A percentile compares a stretch with the other conserved stretches of the same genome.
phyloP scores from a whole-genome alignment of 2,888 invertebrate genomes.

The Pterostichus niger region DNA sequence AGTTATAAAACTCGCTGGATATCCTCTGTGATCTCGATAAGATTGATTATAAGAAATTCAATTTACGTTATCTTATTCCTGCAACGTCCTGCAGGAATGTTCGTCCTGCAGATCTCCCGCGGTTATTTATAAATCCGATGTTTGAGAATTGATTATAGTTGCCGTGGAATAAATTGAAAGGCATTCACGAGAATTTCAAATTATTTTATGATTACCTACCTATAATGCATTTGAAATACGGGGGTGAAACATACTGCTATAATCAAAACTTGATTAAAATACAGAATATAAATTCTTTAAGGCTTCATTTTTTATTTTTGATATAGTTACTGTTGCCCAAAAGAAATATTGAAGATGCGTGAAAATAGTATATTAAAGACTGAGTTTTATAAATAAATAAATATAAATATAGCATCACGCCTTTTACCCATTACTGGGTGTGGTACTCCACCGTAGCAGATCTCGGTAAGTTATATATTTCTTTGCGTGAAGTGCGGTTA shows the following conservation, averaged over 20 bases:
- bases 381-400: too few relatives aligned
- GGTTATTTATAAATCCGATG: constrained; percentile 44
- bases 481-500: too few relatives aligned
- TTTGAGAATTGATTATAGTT: constrained; percentile 51
- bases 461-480: too few relatives aligned
- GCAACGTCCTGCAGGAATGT: constrained; percentile 31
- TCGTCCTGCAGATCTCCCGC: constrained; percentile 13
- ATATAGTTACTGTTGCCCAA: too few relatives aligned
- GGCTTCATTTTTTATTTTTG: too few relatives aligned
- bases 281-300: not conserved
- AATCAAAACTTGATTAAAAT: not conserved
- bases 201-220: constrained; percentile 19
- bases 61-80: constrained; percentile 60
- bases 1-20: constrained; percentile 29
- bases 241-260: not conserved
- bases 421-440: too few relatives aligned
- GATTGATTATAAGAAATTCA: constrained; percentile 62
- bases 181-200: constrained; percentile 19
- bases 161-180: not conserved
- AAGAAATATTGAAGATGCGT: too few relatives aligned
- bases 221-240: constrained; percentile 11
- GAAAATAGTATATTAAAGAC: too few relatives aligned
- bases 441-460: too few relatives aligned
- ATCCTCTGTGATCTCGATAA: constrained; percentile 41
- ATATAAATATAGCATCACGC: too few relatives aligned